Evolutionary conservation across 2,797 vertebrate genomes (phyloP).

Genomic region (Pyrocephalus nanus): DNA sequence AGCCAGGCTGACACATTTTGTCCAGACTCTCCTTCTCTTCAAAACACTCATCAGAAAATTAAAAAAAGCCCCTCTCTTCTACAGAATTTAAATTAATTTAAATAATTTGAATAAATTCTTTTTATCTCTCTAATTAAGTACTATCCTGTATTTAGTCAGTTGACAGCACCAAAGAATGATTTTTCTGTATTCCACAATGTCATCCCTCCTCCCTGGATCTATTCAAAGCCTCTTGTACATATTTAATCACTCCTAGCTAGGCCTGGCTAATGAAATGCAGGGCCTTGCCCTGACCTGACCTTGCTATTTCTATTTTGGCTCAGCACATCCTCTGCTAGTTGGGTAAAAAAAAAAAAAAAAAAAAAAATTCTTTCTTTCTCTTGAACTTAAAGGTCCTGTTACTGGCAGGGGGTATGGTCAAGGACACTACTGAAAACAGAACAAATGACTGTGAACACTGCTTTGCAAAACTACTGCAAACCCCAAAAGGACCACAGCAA

Average conservation of each 20-base stretch:
- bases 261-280: slow-evolving; percentile 77
- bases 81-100: slow-evolving; percentile 73
- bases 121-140: slow-evolving; percentile 72
- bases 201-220: slow-evolving; percentile 67
- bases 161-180: slow-evolving; percentile 72
- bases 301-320: slow-evolving; percentile 79
- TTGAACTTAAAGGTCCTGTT: slow-evolving; percentile 71
- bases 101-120: slow-evolving; percentile 72
- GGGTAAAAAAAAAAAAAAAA: slow-evolving; percentile 54
- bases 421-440: slow-evolving; percentile 64
- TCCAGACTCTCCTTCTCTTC: neutral
- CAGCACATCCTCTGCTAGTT: slow-evolving; percentile 74
- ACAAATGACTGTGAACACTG: slow-evolving; percentile 51
- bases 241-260: slow-evolving; percentile 74
- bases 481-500: neutral
- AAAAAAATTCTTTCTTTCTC: slow-evolving; percentile 66
- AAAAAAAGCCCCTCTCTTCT: neutral
- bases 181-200: slow-evolving; percentile 71
- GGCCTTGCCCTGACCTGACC: slow-evolving; percentile 78
- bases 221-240: slow-evolving; percentile 73
- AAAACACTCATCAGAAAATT: slow-evolving; percentile 2
- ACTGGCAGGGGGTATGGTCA: slow-evolving; percentile 62
- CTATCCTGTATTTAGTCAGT: slow-evolving; percentile 48
- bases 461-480: slow-evolving; percentile 66
- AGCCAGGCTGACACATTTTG: neutral